Conservation (phyloP, 2,888 invertebrate genomes). For the Pandemis cinnamomeana region DNA sequence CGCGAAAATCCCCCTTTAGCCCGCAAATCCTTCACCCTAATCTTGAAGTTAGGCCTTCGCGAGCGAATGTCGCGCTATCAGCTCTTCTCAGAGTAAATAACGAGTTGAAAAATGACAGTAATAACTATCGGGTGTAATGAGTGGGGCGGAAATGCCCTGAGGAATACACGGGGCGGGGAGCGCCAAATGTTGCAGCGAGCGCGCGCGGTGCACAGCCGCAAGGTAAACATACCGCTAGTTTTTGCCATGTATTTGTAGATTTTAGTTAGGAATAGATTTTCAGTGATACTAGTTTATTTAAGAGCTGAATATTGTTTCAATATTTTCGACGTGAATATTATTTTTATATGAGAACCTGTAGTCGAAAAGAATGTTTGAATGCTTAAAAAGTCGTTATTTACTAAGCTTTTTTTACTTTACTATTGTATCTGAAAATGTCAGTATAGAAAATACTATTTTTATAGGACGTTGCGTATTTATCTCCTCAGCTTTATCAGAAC, state of each 20-base stretch:
- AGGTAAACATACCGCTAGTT: conserved; percentile 68
- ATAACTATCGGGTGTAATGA: conserved; percentile 83
- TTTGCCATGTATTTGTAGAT: conserved; percentile 38
- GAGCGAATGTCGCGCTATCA: conserved; percentile 82
- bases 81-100: conserved; percentile 83
- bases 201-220: conserved; percentile 53
- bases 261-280: conserved; percentile 38
- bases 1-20: conserved; percentile 66
- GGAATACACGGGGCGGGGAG: conserved; percentile 76
- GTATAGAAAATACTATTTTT: neutral
- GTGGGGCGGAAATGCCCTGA: conserved; percentile 80
- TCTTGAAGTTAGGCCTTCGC: conserved; percentile 71
- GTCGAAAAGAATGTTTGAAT: neutral
- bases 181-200: conserved; percentile 77
- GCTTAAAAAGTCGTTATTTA: neutral
- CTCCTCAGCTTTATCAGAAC: conserved; percentile 10
- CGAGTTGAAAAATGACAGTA: conserved; percentile 85
- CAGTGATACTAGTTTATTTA: neutral
- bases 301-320: neutral
- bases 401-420: neutral
- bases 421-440: neutral
- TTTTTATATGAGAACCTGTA: neutral
- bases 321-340: neutral
- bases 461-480: neutral
- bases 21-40: conserved; percentile 73